Base-by-base conservation (phyloP, 2,888 invertebrate species). In the Hypsopygia costalis region DNA sequence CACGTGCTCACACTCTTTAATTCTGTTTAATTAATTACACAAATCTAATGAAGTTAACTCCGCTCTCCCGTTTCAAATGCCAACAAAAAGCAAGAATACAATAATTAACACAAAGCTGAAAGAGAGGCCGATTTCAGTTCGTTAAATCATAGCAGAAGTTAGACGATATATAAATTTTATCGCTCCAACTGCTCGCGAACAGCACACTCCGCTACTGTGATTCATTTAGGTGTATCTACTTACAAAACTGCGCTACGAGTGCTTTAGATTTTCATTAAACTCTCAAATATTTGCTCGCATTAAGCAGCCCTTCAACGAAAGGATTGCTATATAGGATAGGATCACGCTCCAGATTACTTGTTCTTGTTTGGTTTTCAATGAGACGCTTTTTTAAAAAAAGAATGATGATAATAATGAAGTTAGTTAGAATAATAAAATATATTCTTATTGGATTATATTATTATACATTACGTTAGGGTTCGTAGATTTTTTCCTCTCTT, bases 111-210 rank as follows among this genome's bases (percentile, higher is more conserved):
- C 58, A 62, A 65, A 69, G 55, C 55, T 59, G 58, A 75, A 78
- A 68, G 69, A 69, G 65, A 58, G 56, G 62, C 59, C 59, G 62
- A 71, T 69, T 71, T 62, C 73, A 76, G 77, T 81, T 81, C 79
- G 79, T 81, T 81, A 80, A 80, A 80, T 81, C 77, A 81, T 76
- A 79, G 73, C 78, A 75, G 68, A 77, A 82, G 77, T 83, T 78
- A 73, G 72, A 63, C 71, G 72, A 81, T 80, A 79, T 77, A 81
- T 80, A 75, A 79, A 82, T 79, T 81, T 81, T 75, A 78, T 78
- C 65, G 70, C 31, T 66, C 66, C 67, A 72, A 77, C 70, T 69
- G 71, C 61, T 68, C 63, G 69, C 65, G 60, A 59, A 59, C 61
- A 66, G 69, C 66, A 64, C 64, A 73, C 63, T 65, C 62, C 59